Conservation (phyloP, 2,797 vertebrate species). For the Pseudomugil tenellus region DNA sequence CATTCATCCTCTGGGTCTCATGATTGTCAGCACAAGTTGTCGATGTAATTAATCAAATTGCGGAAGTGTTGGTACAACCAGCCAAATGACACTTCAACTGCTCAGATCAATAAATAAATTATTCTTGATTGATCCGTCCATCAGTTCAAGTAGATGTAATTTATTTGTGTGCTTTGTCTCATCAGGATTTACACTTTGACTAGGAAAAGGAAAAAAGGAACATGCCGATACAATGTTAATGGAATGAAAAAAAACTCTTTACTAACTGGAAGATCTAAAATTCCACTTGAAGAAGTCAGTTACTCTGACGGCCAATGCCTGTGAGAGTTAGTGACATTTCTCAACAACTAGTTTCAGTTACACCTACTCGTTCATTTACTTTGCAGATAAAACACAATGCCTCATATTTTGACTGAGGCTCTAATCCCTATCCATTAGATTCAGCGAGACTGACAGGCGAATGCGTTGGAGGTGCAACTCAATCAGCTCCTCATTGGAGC, state of each 20-base stretch:
- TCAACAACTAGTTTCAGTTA: slow-evolving; percentile 50
- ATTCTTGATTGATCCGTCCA: background rate
- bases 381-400: slow-evolving; percentile 45
- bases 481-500: slow-evolving; percentile 63
- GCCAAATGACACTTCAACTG: background rate
- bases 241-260: slow-evolving; percentile 21
- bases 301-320: slow-evolving; percentile 15
- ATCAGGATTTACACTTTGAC: slow-evolving; percentile 31
- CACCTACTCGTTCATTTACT: slow-evolving; percentile 45
- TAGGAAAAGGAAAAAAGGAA: slow-evolving; percentile 4
- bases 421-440: slow-evolving; percentile 55
- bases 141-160: slow-evolving; percentile 19
- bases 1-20: background rate
- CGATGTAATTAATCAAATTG: background rate
- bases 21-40: background rate
- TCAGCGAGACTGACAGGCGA: slow-evolving; percentile 59
- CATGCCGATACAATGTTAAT: slow-evolving; percentile 43
- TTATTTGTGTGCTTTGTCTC: slow-evolving; percentile 24
- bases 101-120: background rate
- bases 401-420: slow-evolving; percentile 30
- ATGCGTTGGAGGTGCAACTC: slow-evolving; percentile 62
- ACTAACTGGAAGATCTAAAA: slow-evolving; percentile 47
- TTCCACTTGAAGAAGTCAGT: slow-evolving; percentile 18
- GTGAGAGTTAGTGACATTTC: slow-evolving; percentile 37
- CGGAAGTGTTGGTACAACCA: background rate